Percentiles rank a stretch among this genome's conserved stretches.
phyloP scores from a whole-genome alignment of 2,797 vertebrate species.

The Smutsia temminckii region DNA sequence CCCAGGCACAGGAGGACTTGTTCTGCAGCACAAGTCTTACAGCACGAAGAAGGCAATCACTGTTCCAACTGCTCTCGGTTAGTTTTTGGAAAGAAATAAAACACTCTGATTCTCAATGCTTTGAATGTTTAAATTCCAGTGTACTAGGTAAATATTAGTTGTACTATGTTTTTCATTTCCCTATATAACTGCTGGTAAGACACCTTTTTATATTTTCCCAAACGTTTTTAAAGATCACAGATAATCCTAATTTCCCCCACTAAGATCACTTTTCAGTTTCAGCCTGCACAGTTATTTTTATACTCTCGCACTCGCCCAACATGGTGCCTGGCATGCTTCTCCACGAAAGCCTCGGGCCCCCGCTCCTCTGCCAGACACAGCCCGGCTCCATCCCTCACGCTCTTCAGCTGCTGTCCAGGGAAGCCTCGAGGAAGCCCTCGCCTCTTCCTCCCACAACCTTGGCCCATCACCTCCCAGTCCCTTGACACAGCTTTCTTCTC shows the following conservation, averaged over 20 bases:
- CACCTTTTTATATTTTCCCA: neutral
- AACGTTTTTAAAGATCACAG: neutral
- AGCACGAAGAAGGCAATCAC: neutral
- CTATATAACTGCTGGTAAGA: neutral
- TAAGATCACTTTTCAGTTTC: neutral
- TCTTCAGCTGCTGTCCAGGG: neutral
- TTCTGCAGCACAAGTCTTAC: neutral
- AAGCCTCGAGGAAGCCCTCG: neutral
- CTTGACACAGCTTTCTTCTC: neutral
- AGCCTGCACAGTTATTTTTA: neutral
- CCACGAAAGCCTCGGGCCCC: neutral
- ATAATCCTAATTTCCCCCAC: neutral
- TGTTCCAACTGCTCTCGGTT: neutral
- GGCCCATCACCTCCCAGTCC: neutral
- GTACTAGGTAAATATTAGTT: neutral
- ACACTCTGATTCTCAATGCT: neutral
- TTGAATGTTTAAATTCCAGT: neutral
- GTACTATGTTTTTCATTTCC: neutral
- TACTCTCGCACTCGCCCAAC: neutral
- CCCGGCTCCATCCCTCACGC: neutral
- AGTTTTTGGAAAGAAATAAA: neutral
- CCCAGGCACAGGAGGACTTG: neutral
- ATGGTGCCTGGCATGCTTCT: neutral
- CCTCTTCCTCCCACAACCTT: neutral
- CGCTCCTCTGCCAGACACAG: neutral